Evolutionary conservation across 2,888 invertebrate species (phyloP).

Genomic region (Alviniconcha strummeri): DNA sequence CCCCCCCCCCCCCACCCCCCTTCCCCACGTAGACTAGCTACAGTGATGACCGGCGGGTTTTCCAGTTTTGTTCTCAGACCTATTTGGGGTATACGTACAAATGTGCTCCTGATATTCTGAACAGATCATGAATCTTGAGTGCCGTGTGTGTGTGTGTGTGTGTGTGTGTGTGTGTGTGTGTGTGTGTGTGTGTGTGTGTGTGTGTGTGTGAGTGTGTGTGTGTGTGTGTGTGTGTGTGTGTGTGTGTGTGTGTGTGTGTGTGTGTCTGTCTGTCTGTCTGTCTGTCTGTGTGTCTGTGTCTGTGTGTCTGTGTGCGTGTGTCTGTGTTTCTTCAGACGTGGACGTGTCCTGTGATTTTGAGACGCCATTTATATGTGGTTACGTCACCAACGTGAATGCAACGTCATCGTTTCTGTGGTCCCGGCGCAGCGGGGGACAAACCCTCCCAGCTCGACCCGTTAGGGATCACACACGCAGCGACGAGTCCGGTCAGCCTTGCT

Average conservation of each 20-base stretch:
- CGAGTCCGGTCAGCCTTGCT: conserved; percentile 18
- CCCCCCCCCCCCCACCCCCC: no score
- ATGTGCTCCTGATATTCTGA: no score
- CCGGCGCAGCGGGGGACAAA: conserved; percentile 46
- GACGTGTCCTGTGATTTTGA: conserved; percentile 54
- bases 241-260: conserved; percentile 10
- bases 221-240: conserved; percentile 3
- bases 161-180: not conserved
- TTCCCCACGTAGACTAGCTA: no score
- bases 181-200: not conserved
- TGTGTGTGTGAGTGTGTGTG: not conserved
- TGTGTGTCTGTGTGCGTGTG: not conserved
- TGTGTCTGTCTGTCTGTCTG: not conserved
- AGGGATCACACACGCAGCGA: conserved; percentile 44
- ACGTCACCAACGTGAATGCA: conserved; percentile 43
- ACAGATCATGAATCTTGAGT: no score
- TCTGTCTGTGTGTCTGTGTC: not conserved
- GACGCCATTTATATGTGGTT: conserved; percentile 51
- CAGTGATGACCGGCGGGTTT: no score
- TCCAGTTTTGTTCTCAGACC: no score
- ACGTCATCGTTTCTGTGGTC: conserved; percentile 53
- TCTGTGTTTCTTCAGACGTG: not conserved
- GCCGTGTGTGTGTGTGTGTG: conserved; percentile 4
- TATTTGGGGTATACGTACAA: no score
- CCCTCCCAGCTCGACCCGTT: conserved; percentile 36